phyloP scores from a whole-genome alignment of 2,888 invertebrate species.

The Drosophila engyochracea region DNA sequence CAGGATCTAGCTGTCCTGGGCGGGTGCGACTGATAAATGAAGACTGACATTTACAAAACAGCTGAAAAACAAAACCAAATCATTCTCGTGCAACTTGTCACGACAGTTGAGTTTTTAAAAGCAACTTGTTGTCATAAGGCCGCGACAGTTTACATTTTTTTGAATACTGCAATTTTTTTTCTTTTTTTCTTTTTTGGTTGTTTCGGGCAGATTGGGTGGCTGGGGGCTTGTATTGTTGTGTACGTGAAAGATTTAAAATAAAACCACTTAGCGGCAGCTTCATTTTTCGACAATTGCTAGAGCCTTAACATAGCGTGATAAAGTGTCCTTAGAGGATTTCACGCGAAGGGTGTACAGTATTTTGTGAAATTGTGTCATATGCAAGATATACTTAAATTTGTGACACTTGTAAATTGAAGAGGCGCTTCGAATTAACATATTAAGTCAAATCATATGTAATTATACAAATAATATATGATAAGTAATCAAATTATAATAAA shows the following conservation, averaged over 20 bases:
- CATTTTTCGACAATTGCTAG: constrained; percentile 72
- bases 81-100: constrained; percentile 68
- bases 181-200: background rate
- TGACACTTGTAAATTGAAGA: constrained; percentile 4
- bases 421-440: constrained; percentile 2
- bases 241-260: constrained; percentile 85
- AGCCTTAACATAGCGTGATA: constrained; percentile 50
- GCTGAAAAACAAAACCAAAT: constrained; percentile 72
- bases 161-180: constrained; percentile 24
- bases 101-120: constrained; percentile 79
- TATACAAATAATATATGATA: no score
- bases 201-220: background rate
- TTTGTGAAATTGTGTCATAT: constrained; percentile 32
- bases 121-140: constrained; percentile 80
- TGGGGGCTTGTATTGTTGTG: constrained; percentile 38
- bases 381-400: constrained; percentile 11
- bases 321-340: constrained; percentile 58
- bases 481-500: background rate
- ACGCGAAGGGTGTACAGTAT: background rate
- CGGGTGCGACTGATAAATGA: constrained; percentile 81
- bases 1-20: constrained; percentile 22
- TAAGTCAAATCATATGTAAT: background rate
- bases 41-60: constrained; percentile 84
- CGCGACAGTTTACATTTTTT: constrained; percentile 24
- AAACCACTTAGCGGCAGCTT: constrained; percentile 84